Conservation (phyloP, 2,888 invertebrate species). For the Pterobdella sp. region DNA sequence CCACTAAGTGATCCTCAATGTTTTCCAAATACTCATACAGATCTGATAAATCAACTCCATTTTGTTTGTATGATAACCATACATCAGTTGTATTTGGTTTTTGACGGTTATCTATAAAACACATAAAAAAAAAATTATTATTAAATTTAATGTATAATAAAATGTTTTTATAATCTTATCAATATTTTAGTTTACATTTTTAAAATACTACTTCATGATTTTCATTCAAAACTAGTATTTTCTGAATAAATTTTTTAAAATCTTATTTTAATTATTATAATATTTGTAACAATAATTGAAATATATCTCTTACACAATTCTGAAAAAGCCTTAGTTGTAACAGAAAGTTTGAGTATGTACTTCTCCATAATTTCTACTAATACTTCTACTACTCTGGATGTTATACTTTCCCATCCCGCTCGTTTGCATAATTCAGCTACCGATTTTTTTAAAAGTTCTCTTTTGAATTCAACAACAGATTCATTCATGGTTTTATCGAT, state of each 20-base stretch:
- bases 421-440: conserved; percentile 20
- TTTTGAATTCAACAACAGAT: conserved; percentile 13
- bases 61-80: conserved; percentile 7
- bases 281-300: not conserved
- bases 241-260: not conserved
- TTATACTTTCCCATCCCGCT: conserved; percentile 23
- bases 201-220: not conserved
- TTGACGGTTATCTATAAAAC: not conserved
- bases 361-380: conserved; percentile 15
- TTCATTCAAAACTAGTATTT: not conserved
- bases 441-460: conserved; percentile 12
- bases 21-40: conserved; percentile 4
- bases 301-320: conserved; percentile 8
- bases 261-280: not conserved
- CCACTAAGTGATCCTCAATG: not conserved
- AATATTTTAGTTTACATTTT: not conserved
- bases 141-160: not conserved
- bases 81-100: not conserved
- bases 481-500: conserved; percentile 1
- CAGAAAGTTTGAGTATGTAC: conserved; percentile 8
- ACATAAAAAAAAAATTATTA: not conserved
- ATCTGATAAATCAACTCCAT: not conserved
- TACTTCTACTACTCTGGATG: conserved; percentile 8
- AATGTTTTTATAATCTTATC: conserved; percentile 2
- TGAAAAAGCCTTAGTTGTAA: not conserved